Base-by-base conservation (phyloP, 2,797 vertebrate genomes). In the Pantherophis vulpinus region DNA sequence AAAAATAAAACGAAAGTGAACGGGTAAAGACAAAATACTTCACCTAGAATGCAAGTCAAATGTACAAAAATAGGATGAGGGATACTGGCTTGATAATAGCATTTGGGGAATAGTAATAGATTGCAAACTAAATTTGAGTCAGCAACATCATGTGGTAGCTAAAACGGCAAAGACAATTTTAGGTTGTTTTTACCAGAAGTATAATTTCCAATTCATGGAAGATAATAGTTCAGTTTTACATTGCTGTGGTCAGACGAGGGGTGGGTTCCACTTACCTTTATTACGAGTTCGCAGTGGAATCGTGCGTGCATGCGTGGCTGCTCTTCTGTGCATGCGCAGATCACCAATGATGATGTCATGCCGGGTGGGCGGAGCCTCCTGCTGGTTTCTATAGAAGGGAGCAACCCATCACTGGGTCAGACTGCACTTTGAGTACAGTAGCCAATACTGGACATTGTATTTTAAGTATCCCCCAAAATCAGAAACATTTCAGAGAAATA, bases 301-400 rank as follows among this genome's bases (percentile, higher is more conserved):
- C 47, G 0, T 51, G 47, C 1, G 47, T 51, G 47, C 47, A 51
- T 51, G 47, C 7, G 6, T 0, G 0, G 47, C 5, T 8, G 47
- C 47, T 51, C 47, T 51, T 51, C 47, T 51, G 47, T 0, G 47
- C 47, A 7, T 51, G 47, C 5, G 6, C 47, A 51, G 0, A 51
- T 51, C 47, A 51, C 47, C 47, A 51, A 51, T 51, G 47, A 51
- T 51, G 47, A 51, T 51, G 7, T 51, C 47, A 0, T 51, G 47
- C 6, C 47, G 47, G 47, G 47, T 51, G 47, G 47, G 47, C 47
- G 47, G 47, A 51, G 47, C 47, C 47, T 7, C 47, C 6, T 51
- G 47, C 47, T 51, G 47, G 47, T 51, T 51, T 47, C 47, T 47
- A 47, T 47, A 51, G 47, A 51, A 51, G 0, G 47, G 47, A 51